These are phyloP conservation scores for Lemur catta DNA, from an alignment of 2,797 vertebrate species.

Conservation along the genomic window DNA sequence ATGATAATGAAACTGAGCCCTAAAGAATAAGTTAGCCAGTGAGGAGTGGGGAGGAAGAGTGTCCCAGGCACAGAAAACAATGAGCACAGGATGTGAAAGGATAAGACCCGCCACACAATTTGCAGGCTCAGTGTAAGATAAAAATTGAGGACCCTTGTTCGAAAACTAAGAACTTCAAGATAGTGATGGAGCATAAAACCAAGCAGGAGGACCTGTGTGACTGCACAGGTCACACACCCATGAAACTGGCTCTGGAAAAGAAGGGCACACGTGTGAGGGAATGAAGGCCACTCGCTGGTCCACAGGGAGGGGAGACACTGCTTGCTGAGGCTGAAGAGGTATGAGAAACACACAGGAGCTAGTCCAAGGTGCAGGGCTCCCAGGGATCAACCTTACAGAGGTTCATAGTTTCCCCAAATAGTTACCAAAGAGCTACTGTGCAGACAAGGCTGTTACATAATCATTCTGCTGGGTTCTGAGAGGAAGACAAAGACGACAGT, in stretches of 20 bases:
- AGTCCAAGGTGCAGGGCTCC: not conserved
- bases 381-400: not conserved
- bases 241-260: not conserved
- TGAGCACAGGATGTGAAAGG: not conserved
- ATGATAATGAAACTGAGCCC: not conserved
- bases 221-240: not conserved
- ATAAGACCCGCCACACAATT: not conserved
- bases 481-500: slow-evolving; percentile 24
- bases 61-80: not conserved
- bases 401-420: not conserved
- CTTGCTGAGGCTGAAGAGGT: not conserved
- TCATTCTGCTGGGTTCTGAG: not conserved
- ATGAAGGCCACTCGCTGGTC: not conserved
- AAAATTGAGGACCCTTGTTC: not conserved
- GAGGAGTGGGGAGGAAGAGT: not conserved
- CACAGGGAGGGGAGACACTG: not conserved
- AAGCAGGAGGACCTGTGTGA: not conserved
- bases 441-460: not conserved
- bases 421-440: not conserved
- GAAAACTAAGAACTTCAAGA: not conserved
- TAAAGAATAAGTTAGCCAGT: not conserved
- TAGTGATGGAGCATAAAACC: not conserved
- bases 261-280: not conserved
- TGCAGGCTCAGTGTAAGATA: not conserved
- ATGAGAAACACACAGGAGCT: too few species aligned